Base-by-base conservation (phyloP, 2,797 vertebrate genomes). In the Trachurus trachurus region DNA sequence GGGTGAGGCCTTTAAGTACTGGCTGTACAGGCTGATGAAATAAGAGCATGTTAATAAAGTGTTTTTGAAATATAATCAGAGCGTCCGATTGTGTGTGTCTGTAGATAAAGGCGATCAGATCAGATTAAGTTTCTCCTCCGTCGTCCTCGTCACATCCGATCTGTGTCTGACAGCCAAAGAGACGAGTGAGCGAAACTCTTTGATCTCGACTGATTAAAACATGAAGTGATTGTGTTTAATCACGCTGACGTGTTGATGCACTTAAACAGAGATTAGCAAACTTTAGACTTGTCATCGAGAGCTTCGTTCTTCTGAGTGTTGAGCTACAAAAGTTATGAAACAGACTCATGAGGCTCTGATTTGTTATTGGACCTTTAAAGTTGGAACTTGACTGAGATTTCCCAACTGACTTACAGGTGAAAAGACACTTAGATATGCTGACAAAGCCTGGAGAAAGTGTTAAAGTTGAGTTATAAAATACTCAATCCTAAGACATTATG, bases 11-110 rank as follows among this genome's bases (percentile, higher is more conserved):
- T 86, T 86, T 81, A 47, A 17, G 9, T 80, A 67, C 45, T 9
- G 11, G 76, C 29, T 49, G 66, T 78, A 57, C 63, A 61, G 65
- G 52, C 63, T 71, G 37, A 26, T 73, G 58, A 78, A 66, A 49
- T 39, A 61, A 62, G 54, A 71, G 66, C 60, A 69, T 76, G 59
- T 82, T 75, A 88, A 84, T 83, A 87, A 88, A 87, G 49, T 16
- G 19, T 26, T 81, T 87, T 89, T 86, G 37, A 74, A 66, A 76
- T 73, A 75, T 13, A 71, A 29, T 13, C 19, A 21, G 7, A 5
- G 29, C 21, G 26, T 37, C 26, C 21, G 39, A 44, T 31, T 63
- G 45, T 17, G 16, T 61, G 6, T 44, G 12, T 29, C 22, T 53
- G n/a, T 40, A 40, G 56, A 9, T 40, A 9, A 61, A 42, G 52